Percentiles rank a stretch among this genome's conserved stretches.
phyloP scores from a whole-genome alignment of 1,140 invertebrate species.

The Hirudo medicinalis region DNA sequence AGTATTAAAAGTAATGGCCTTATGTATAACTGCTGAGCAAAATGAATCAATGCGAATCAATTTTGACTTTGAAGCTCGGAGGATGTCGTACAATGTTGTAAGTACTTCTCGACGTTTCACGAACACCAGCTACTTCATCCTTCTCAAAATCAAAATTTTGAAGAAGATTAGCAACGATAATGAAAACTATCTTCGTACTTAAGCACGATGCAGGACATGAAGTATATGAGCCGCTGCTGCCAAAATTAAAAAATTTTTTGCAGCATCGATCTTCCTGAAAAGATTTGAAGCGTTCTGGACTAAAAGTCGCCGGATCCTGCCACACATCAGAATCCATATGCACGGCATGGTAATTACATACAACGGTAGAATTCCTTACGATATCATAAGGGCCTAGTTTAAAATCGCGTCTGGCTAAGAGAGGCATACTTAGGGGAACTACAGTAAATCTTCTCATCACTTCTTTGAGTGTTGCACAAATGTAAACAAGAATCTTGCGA shows the following conservation, averaged over 20 bases:
- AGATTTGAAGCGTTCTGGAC: not conserved
- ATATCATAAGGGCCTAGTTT: not conserved
- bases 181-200: not conserved
- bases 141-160: constrained; percentile 9
- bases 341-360: constrained; percentile 8
- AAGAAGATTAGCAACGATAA: constrained; percentile 2
- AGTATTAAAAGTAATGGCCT: no score
- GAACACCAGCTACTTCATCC: no score
- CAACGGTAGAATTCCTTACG: not conserved
- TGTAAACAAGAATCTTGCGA: constrained; percentile 23
- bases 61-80: no score
- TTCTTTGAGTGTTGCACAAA: constrained; percentile 24
- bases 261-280: not conserved
- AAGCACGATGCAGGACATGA: not conserved
- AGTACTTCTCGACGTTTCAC: no score
- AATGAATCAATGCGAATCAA: no score
- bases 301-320: not conserved
- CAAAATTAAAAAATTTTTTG: constrained; percentile 8
- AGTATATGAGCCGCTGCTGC: not conserved
- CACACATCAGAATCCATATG: constrained; percentile 1
- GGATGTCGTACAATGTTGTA: no score
- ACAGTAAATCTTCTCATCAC: constrained; percentile 17
- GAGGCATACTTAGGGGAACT: constrained; percentile 6
- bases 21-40: no score
- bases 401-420: not conserved